Percentiles rank a stretch among this genome's conserved stretches.
Conservation (phyloP, 2,113 vertebrate species). For the Redunca redunca region DNA sequence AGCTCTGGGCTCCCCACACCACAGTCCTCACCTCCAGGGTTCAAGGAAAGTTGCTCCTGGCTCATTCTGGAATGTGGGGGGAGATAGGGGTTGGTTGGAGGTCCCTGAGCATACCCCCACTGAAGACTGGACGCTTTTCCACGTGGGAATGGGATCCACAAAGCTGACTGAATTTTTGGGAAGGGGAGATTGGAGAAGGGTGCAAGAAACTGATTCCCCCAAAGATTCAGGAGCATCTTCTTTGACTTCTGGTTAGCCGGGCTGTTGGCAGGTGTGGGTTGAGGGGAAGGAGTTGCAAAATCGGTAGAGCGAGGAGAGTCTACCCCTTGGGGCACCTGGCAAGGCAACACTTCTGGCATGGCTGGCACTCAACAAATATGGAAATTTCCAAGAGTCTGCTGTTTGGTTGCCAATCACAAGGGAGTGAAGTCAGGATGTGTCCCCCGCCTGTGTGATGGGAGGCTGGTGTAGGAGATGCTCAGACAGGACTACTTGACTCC, state of each 20-base stretch:
- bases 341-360: neutral
- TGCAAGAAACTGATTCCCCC: neutral
- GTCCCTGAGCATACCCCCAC: neutral
- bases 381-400: neutral
- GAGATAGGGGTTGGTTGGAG: neutral
- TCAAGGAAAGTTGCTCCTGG: neutral
- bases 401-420: accelerated
- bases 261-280: neutral
- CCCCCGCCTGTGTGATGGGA: neutral
- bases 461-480: neutral
- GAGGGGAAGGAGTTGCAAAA: neutral
- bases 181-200: neutral
- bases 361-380: too few species aligned
- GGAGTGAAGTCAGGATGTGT: neutral
- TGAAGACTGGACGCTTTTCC: neutral
- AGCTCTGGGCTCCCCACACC: neutral
- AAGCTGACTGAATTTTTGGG: neutral
- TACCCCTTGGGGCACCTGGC: neutral
- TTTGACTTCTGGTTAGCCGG: neutral
- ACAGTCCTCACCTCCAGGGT: neutral
- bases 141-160: neutral
- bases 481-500: neutral
- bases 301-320: neutral
- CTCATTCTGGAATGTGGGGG: neutral
- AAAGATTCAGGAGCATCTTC: neutral